These are phyloP conservation scores for Gnathonemus echidnorhynchus DNA, from an alignment of 2,113 vertebrate species.

Conservation along the genomic window DNA sequence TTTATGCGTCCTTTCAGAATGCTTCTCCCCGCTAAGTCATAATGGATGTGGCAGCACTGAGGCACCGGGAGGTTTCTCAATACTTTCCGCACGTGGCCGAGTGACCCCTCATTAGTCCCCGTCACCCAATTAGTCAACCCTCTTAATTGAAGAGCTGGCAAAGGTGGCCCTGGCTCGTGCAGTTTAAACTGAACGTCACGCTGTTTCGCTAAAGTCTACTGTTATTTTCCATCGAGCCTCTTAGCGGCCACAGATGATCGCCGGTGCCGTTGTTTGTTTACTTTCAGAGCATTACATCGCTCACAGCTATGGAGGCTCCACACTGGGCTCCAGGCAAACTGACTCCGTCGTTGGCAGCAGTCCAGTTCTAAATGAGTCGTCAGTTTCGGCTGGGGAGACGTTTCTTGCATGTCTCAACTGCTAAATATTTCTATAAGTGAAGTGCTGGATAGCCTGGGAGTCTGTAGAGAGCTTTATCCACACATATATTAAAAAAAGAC, in stretches of 20 bases:
- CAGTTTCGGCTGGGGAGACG: background rate
- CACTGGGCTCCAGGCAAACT: background rate
- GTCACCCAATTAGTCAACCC: slow-evolving; percentile 53
- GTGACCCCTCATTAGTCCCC: slow-evolving; percentile 41
- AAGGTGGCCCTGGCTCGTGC: slow-evolving; percentile 3
- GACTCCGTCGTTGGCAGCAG: background rate
- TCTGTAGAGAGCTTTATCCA: background rate
- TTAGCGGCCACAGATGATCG: slow-evolving; percentile 42
- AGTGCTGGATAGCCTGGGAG: background rate
- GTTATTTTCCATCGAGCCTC: slow-evolving; percentile 48
- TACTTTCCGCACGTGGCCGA: slow-evolving; percentile 41
- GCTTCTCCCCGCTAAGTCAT: slow-evolving; percentile 27
- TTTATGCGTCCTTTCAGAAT: slow-evolving; percentile 43
- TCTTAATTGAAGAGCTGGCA: slow-evolving; percentile 60
- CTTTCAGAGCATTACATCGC: slow-evolving; percentile 20
- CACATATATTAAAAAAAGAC: background rate
- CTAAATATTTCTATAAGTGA: slow-evolving; percentile 6
- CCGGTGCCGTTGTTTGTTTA: slow-evolving; percentile 45
- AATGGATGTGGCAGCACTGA: slow-evolving; percentile 19
- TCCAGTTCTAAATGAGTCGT: background rate
- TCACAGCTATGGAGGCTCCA: slow-evolving; percentile 32
- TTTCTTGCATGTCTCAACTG: background rate
- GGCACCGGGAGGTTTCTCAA: slow-evolving; percentile 31
- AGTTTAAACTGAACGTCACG: slow-evolving; percentile 32
- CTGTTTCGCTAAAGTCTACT: slow-evolving; percentile 36